Conservation (phyloP, 2,888 invertebrate species). For the Drosophila mercatorum region DNA sequence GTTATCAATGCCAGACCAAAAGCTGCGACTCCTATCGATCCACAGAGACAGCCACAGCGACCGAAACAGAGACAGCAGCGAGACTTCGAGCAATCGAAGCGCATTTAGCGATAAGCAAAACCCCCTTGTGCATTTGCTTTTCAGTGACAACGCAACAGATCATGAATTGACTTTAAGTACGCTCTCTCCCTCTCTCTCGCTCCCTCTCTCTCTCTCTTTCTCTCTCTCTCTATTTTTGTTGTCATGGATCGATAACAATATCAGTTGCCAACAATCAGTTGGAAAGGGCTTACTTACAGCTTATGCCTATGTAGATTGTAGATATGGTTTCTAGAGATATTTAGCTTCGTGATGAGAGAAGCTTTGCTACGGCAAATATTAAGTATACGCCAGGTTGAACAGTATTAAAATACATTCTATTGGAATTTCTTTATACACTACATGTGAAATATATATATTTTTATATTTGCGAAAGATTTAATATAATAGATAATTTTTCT, state of each 20-base stretch:
- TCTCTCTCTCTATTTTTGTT: not conserved
- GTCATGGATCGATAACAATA: conserved; percentile 20
- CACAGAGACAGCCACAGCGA: conserved; percentile 31
- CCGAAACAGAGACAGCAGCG: conserved; percentile 25
- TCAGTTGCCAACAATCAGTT: conserved; percentile 39
- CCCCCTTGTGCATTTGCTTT: conserved; percentile 41
- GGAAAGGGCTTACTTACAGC: conserved; percentile 23
- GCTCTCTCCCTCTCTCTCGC: not conserved
- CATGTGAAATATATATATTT: not conserved
- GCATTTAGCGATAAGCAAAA: conserved; percentile 57
- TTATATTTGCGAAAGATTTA: too few relatives aligned
- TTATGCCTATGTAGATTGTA: conserved; percentile 17
- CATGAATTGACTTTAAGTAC: conserved; percentile 24
- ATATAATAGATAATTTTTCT: too few relatives aligned
- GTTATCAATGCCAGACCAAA: conserved; percentile 71
- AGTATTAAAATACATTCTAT: not conserved
- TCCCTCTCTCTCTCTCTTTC: not conserved
- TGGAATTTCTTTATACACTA: not conserved
- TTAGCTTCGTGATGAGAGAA: not conserved
- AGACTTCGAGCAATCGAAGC: conserved; percentile 13
- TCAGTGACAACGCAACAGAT: conserved; percentile 29
- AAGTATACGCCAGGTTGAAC: conserved; percentile 19
- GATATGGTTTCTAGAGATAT: not conserved
- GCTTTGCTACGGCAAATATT: not conserved
- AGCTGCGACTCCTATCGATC: conserved; percentile 42